A percentile compares a stretch with the other conserved stretches of the same genome.
Evolutionary conservation across 2,888 invertebrate genomes (phyloP).

Genomic region (Nomada fucata): DNA sequence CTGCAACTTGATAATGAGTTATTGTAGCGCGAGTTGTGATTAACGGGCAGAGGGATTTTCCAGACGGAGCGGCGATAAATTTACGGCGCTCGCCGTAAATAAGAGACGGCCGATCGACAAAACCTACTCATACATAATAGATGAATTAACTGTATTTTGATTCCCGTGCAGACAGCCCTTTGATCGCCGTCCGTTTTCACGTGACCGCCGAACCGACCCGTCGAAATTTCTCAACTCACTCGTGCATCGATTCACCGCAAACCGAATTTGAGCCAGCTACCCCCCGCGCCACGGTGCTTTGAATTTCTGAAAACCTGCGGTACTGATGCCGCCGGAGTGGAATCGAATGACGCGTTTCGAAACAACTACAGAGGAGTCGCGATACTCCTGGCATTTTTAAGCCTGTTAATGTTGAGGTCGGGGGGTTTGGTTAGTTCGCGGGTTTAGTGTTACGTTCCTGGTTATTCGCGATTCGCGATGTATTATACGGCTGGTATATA

Average conservation of each 20-base stretch:
- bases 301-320: slow-evolving; percentile 6
- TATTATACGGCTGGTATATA: no score
- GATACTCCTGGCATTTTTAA: not conserved
- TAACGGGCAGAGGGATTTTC: slow-evolving; percentile 65
- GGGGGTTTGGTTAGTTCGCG: no score
- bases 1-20: slow-evolving; percentile 67
- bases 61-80: slow-evolving; percentile 37
- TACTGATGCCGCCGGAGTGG: not conserved
- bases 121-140: slow-evolving; percentile 46
- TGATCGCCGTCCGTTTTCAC: slow-evolving; percentile 27
- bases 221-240: slow-evolving; percentile 18
- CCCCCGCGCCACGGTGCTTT: not conserved
- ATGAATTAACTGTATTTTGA: slow-evolving; percentile 51
- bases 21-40: slow-evolving; percentile 65
- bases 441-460: not conserved
- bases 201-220: slow-evolving; percentile 24
- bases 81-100: slow-evolving; percentile 30
- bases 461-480: not conserved
- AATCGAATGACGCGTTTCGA: not conserved
- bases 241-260: slow-evolving; percentile 19
- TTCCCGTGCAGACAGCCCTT: slow-evolving; percentile 26
- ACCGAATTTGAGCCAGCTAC: slow-evolving; percentile 13
- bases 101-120: slow-evolving; percentile 43
- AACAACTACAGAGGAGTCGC: no score
- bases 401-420: not conserved